Evolutionary conservation across 2,888 invertebrate genomes (phyloP), one percentile per base, ranked within the genome.

Genomic region (Tridacna gigas): DNA sequence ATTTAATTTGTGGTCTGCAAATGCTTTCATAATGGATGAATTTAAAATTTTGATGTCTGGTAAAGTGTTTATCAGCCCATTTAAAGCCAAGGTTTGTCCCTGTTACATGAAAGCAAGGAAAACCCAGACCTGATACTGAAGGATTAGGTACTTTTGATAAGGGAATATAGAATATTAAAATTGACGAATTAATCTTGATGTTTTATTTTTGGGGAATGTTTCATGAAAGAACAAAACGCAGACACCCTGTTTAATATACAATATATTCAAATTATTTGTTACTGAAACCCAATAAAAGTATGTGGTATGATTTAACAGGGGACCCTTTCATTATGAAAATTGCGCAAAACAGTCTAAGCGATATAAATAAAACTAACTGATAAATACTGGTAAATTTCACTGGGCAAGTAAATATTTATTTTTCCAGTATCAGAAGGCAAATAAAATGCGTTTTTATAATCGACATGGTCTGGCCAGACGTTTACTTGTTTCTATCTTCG

Each of bases 311-410:
- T 71, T 71, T 71, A n/a, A 51, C 71, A 51, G 26, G 73, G 77
- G 77, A 74, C 73, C 60, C 56, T 56, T 71, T 25, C 73, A 81
- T 65, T 81, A 66, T 77, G 73, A 77, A 66, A 73, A 81, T 77
- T 77, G 77, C 71, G 77, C 77, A 81, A 74, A 81, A 77, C 77
- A 65, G 82, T 82, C 82, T 82, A 71, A 76, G 75, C 63, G 61
- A 77, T 76, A 83, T 83, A 83, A 79, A 83, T 83, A 83, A 79
- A 83, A 77, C 79, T 79, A 51, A 76, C 83, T 79, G 83, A 83
- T 83, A 83, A 83, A 79, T 76, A 66, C 51, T 51, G 71, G 48
- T 71, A 71, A 71, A 78, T 84, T 84, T 75, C 84, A 74, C 78
- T 78, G 61, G 45, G 77, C 78, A 45, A 51, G 78, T 69, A 63